These are phyloP conservation scores for Piezodorus guildinii DNA, from an alignment of 1,140 invertebrate genomes.

Conservation along the genomic window DNA sequence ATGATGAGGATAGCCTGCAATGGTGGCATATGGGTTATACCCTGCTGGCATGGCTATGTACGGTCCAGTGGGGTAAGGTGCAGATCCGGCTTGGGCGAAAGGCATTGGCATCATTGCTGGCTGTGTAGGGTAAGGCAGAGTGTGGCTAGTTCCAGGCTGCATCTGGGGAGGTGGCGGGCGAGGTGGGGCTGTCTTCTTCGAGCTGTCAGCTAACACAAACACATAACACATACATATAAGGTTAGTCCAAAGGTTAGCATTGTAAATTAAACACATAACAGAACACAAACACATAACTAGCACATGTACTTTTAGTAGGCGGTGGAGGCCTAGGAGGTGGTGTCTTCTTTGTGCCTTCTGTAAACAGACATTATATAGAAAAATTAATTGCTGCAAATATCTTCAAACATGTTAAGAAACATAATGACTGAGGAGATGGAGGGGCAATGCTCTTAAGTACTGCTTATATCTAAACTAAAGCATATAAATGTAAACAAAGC, in stretches of 20 bases:
- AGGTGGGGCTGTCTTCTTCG: conserved; percentile 23
- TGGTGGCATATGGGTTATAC: conserved; percentile 77
- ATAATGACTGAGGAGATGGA: too few relatives aligned
- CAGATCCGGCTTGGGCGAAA: conserved; percentile 43
- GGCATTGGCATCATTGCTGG: conserved; percentile 61
- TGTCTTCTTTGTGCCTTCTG: conserved; percentile 28
- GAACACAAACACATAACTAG: too few relatives aligned
- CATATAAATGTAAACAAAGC: too few relatives aligned
- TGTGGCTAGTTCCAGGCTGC: conserved; percentile 29
- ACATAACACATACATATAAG: too few relatives aligned
- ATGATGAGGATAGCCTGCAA: conserved; percentile 47
- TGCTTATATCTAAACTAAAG: too few relatives aligned
- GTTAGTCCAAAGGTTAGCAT: too few relatives aligned
- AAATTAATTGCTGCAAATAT: too few relatives aligned
- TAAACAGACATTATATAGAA: conserved; percentile 13
- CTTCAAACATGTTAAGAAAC: too few relatives aligned
- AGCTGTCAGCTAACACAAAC: background rate
- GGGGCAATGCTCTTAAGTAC: too few relatives aligned
- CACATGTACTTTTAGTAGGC: conserved; percentile 27
- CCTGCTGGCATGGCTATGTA: conserved; percentile 61
- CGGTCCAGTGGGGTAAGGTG: conserved; percentile 55
- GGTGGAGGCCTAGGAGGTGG: conserved; percentile 37
- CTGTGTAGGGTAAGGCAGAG: conserved; percentile 44
- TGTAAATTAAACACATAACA: too few relatives aligned
- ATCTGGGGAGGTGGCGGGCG: conserved; percentile 31